Percentiles rank a stretch among this genome's conserved stretches.
These are phyloP conservation scores for Dendrolimus kikuchii DNA, from an alignment of 1,140 invertebrate species.

Conservation along the genomic window DNA sequence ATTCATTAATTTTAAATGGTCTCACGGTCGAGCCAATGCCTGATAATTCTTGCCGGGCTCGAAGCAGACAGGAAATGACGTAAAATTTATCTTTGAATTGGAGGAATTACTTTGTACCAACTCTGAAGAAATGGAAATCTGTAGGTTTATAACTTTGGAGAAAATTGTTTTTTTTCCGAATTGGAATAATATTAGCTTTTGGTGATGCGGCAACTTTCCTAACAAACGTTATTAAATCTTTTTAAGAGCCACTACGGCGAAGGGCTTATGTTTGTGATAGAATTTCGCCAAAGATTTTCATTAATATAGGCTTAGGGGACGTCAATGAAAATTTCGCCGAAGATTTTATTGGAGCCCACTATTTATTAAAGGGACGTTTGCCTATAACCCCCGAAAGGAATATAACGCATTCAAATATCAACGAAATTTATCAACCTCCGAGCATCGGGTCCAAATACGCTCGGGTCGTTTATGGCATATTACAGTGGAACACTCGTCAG, in stretches of 20 bases:
- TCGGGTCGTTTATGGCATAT: slow-evolving; percentile 66
- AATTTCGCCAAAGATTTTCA: slow-evolving; percentile 26
- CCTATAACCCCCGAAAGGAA: slow-evolving; percentile 44
- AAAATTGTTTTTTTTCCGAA: slow-evolving; percentile 51
- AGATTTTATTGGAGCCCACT: slow-evolving; percentile 13
- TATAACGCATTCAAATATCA: slow-evolving; percentile 67
- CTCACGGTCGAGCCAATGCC: slow-evolving; percentile 45
- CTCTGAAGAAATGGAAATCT: slow-evolving; percentile 61
- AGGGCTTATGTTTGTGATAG: slow-evolving; percentile 16
- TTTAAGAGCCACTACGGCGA: slow-evolving; percentile 11
- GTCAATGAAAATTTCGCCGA: slow-evolving; percentile 30
- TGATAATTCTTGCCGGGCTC: slow-evolving; percentile 59
- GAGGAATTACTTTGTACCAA: slow-evolving; percentile 58
- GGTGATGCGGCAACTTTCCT: slow-evolving; percentile 28
- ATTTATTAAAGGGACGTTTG: slow-evolving; percentile 48
- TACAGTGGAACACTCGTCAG: slow-evolving; percentile 58
- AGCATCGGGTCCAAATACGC: slow-evolving; percentile 57
- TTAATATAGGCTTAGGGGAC: slow-evolving; percentile 38
- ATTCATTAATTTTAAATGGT: slow-evolving; percentile 70
- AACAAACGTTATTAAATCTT: slow-evolving; percentile 31
- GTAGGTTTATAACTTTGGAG: slow-evolving; percentile 51
- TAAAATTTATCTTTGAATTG: slow-evolving; percentile 62
- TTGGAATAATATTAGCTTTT: slow-evolving; percentile 45
- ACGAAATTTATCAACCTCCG: slow-evolving; percentile 62
- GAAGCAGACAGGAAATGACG: slow-evolving; percentile 56